phyloP scores from a whole-genome alignment of 2,797 vertebrate genomes.

The Cephalopachus bancanus region DNA sequence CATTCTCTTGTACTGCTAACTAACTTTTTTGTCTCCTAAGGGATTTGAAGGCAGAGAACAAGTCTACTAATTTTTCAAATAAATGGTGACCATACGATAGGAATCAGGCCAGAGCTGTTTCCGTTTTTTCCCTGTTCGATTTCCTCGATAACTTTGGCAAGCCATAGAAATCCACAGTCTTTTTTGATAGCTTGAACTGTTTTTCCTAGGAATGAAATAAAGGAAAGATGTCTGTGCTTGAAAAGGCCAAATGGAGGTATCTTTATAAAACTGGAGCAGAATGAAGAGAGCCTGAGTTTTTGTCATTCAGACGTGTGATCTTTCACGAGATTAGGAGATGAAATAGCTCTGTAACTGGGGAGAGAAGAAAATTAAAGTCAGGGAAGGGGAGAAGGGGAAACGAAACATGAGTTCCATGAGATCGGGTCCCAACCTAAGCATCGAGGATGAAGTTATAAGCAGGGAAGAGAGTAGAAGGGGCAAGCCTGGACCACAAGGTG shows the following conservation, averaged over 20 bases:
- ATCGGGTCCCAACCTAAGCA: not conserved
- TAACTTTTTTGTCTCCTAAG: constrained; percentile 3
- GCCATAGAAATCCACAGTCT: not conserved
- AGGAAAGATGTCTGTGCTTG: not conserved
- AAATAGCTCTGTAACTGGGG: not conserved
- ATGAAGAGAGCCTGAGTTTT: not conserved
- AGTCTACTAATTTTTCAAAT: constrained; percentile 33
- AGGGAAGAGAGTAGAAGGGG: accelerated
- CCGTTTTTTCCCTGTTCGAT: constrained; percentile 10
- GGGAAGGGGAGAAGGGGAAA: not conserved
- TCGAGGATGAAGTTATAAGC: not conserved
- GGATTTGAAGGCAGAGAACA: not conserved
- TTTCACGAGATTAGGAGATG: not conserved
- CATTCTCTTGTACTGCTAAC: not conserved
- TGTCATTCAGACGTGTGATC: not conserved
- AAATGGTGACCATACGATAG: not conserved
- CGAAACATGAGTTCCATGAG: not conserved
- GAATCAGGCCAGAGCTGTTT: not conserved
- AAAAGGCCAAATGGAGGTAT: not conserved
- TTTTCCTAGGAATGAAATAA: constrained; percentile 52
- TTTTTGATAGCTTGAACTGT: constrained; percentile 28
- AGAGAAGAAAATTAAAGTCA: not conserved
- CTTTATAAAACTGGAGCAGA: not conserved
- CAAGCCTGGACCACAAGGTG: not conserved
- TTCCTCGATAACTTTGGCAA: not conserved